Percentiles rank a stretch among this genome's conserved stretches.
Conservation (phyloP, 2,888 invertebrate genomes). For the Heteromyza rotundicornis region DNA sequence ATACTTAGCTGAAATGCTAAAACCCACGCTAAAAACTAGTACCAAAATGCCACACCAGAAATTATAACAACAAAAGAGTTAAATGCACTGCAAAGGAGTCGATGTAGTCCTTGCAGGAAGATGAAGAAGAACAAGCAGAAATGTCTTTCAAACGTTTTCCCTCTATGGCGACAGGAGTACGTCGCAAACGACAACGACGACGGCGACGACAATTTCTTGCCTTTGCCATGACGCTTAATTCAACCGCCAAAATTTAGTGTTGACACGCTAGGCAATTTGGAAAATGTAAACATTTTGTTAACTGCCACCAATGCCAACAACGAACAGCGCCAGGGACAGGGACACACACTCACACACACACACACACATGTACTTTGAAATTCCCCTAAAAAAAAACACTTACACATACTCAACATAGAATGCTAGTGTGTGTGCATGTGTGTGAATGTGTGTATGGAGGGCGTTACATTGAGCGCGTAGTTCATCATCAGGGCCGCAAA, state of each 20-base stretch:
- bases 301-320: conserved; percentile 33
- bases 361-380: too few relatives aligned
- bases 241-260: conserved; percentile 51
- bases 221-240: conserved; percentile 18
- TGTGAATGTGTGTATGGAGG: too few relatives aligned
- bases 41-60: background rate
- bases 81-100: background rate
- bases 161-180: background rate
- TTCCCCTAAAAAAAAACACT: too few relatives aligned
- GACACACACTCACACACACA: conserved; percentile 3
- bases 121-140: background rate
- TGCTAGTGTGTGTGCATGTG: too few relatives aligned
- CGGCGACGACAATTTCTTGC: background rate
- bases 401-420: background rate
- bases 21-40: background rate
- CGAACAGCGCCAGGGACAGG: too few relatives aligned
- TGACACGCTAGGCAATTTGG: conserved; percentile 59
- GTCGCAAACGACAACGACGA: background rate
- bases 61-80: background rate
- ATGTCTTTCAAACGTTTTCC: background rate
- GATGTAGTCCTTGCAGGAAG: background rate
- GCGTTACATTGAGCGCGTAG: too few relatives aligned
- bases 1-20: background rate
- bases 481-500: background rate
- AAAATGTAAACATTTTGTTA: conserved; percentile 55